phyloP scores from a whole-genome alignment of 2,797 vertebrate genomes.

The Lepus townsendii region DNA sequence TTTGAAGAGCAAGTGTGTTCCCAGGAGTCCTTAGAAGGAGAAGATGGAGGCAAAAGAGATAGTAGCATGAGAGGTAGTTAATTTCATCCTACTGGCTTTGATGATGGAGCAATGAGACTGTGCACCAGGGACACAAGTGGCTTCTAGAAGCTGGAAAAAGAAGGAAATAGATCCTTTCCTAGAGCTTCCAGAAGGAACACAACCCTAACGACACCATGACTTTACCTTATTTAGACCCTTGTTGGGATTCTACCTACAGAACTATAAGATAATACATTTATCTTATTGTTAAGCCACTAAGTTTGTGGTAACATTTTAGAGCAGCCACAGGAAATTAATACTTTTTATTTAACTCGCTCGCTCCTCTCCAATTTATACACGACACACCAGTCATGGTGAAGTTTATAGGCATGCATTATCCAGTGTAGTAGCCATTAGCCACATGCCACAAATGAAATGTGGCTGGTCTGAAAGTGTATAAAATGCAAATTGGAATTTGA shows the following conservation, averaged over 20 bases:
- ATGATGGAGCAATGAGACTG: not conserved
- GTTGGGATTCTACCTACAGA: not conserved
- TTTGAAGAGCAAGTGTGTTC: not conserved
- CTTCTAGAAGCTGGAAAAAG: not conserved
- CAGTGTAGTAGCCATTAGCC: not conserved
- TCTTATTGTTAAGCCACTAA: constrained; percentile 10
- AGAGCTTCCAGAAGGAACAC: not conserved
- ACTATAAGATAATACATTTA: not conserved
- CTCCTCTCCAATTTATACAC: not conserved
- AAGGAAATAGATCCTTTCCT: not conserved
- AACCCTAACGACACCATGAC: not conserved
- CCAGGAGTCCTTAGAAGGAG: not conserved
- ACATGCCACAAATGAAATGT: constrained; percentile 30
- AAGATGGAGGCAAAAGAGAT: not conserved
- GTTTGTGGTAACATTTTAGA: not conserved
- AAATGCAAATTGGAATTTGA: not conserved
- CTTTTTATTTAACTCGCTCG: not conserved
- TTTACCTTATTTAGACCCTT: not conserved
- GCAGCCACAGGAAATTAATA: not conserved
- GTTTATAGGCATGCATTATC: not conserved
- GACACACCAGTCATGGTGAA: not conserved
- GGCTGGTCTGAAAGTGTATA: not conserved
- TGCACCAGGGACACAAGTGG: not conserved
- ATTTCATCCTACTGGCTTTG: not conserved
- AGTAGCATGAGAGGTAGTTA: not conserved